Conservation (phyloP, 2,888 invertebrate genomes). For the Myopa testacea region DNA sequence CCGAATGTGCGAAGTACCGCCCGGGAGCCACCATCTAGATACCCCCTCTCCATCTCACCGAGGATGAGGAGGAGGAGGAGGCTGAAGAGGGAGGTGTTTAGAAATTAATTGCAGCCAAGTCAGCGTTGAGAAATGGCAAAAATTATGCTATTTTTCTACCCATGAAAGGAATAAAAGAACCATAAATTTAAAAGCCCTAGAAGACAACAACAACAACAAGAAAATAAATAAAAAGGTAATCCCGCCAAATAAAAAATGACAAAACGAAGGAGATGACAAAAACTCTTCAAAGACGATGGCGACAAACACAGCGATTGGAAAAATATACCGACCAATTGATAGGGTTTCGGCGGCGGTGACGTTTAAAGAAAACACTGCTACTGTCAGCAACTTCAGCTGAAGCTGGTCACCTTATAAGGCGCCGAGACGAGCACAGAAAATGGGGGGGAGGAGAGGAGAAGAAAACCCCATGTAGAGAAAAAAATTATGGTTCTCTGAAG, state of each 20-base stretch:
- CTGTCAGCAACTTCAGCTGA: neutral
- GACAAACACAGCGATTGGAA: neutral
- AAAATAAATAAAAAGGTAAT: neutral
- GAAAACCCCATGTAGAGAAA: neutral
- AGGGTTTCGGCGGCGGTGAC: neutral
- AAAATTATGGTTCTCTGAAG: neutral
- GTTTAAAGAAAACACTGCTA: slow-evolving; percentile 3
- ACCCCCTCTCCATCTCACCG: too few relatives aligned
- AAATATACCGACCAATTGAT: neutral
- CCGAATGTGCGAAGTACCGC: too few relatives aligned
- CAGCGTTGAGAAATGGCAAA: neutral
- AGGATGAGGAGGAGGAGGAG: too few relatives aligned
- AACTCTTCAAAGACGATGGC: neutral
- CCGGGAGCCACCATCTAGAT: too few relatives aligned
- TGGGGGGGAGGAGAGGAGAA: neutral
- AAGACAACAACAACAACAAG: neutral
- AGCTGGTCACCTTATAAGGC: slow-evolving; percentile 8
- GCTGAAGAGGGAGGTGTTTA: neutral
- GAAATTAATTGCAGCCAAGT: neutral
- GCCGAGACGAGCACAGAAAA: neutral
- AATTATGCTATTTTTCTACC: neutral
- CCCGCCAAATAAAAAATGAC: neutral
- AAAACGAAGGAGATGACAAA: neutral
- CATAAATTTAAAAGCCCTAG: neutral
- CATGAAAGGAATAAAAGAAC: slow-evolving; percentile 8